phyloP scores from a whole-genome alignment of 2,113 vertebrate species.

The Isichthys henryi region DNA sequence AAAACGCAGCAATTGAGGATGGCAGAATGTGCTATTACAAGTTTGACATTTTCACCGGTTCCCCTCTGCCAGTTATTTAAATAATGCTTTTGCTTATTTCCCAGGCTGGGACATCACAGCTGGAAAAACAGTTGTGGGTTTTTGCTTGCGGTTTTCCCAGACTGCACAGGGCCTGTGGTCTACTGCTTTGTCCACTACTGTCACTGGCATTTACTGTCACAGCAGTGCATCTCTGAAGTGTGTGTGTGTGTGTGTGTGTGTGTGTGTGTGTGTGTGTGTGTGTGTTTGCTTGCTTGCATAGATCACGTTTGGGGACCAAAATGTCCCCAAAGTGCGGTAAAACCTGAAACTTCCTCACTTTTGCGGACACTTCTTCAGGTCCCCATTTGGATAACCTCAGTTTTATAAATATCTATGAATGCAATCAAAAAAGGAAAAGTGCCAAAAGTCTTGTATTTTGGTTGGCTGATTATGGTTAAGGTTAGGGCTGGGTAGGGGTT shows the following conservation, averaged over 20 bases:
- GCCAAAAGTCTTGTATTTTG: too few species aligned
- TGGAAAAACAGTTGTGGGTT: constrained; percentile 24
- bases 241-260: not conserved
- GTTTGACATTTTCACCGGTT: constrained; percentile 20
- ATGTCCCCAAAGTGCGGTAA: too few species aligned
- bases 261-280: too few species aligned
- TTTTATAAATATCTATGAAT: too few species aligned
- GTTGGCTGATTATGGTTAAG: too few species aligned
- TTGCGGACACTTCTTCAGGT: too few species aligned
- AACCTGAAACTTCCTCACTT: too few species aligned
- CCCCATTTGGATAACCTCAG: too few species aligned
- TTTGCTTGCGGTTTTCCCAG: constrained; percentile 20
- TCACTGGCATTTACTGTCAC: not conserved
- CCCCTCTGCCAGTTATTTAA: constrained; percentile 15
- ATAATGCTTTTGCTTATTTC: constrained; percentile 17
- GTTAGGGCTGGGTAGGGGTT: too few species aligned
- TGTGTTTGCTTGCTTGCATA: too few species aligned
- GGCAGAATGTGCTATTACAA: not conserved
- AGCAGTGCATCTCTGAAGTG: not conserved
- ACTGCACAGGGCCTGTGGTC: not conserved
- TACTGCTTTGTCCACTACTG: constrained; percentile 9
- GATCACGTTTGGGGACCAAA: too few species aligned
- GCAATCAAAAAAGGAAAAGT: too few species aligned
- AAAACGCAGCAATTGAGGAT: not conserved
- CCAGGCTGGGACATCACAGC: constrained; percentile 28